These are phyloP conservation scores for Tenthredo amoena DNA, from an alignment of 2,888 invertebrate species.

Conservation along the genomic window DNA sequence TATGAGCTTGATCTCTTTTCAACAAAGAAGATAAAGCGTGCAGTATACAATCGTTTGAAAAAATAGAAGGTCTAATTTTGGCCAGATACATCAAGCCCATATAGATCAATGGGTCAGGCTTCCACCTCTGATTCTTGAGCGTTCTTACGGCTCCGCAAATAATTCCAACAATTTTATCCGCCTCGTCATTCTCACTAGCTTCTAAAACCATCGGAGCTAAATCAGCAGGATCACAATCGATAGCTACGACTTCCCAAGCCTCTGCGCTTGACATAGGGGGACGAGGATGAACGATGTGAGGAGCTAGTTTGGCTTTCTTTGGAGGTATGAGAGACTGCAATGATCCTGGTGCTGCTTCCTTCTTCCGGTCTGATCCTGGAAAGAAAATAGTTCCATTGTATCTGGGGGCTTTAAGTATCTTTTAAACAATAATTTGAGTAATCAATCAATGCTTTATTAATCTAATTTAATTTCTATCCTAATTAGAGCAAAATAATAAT, in stretches of 20 bases:
- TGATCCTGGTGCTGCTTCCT: conserved; percentile 82
- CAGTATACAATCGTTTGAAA: conserved; percentile 87
- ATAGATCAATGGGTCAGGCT: conserved; percentile 89
- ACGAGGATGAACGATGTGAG: conserved; percentile 71
- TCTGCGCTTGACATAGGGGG: conserved; percentile 79
- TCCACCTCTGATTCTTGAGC: conserved; percentile 88
- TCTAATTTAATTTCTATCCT: background rate
- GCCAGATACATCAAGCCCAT: conserved; percentile 90
- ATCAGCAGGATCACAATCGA: conserved; percentile 90
- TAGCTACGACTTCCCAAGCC: conserved; percentile 86
- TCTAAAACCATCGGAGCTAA: conserved; percentile 87
- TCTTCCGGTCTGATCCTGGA: conserved; percentile 84
- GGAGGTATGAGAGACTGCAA: conserved; percentile 81
- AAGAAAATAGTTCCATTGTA: conserved; percentile 69
- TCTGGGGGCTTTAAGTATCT: background rate
- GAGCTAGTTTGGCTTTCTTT: conserved; percentile 81
- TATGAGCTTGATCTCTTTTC: conserved; percentile 85
- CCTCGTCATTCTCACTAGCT: conserved; percentile 89
- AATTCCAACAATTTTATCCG: conserved; percentile 88
- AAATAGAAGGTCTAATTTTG: conserved; percentile 88
- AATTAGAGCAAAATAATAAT: background rate
- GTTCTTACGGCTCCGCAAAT: conserved; percentile 94
- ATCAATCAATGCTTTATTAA: background rate
- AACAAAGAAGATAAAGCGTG: conserved; percentile 90
- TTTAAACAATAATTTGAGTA: background rate